Evolutionary conservation across 2,888 invertebrate species (phyloP), one percentile per base, ranked within the genome.

Genomic region (Seira ritae): DNA sequence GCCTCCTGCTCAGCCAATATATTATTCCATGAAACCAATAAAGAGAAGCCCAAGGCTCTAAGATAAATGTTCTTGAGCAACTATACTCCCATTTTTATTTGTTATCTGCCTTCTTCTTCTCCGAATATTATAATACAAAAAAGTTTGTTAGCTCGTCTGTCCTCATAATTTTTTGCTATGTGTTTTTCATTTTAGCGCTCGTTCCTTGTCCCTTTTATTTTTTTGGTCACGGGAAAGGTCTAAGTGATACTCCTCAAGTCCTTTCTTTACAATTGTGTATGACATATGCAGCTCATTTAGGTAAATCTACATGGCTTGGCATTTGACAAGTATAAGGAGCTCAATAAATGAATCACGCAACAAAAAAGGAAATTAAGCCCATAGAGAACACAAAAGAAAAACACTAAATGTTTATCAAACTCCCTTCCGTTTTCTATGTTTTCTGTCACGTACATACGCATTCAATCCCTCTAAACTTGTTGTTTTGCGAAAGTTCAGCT

Each of bases 1-100:
- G n/a, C 60, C 60, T 60, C 60, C 60, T 60, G 15, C 15, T 3
- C 60, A 60, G 17, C 60, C 60, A n/a, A 60, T n/a, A 60, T n/a
- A 60, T 60, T 60, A 60, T 60, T 60, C 60, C 60, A 60, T 60
- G 60, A 60, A 60, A 60, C 60, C 60, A 60, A 60, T 60, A 60
- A 60, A 60, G 60, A 60, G 15, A 4, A 8, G 60, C n/a, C 17
- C 15, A 60, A 60, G 17, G n/a, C 60, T 60, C 60, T 60, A 15
- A 60, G n/a, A 60, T 60, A 60, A 60, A 60, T 60, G 60, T 60
- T 15, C 15, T 60, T 12, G 60, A 60, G 15, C n/a, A 60, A 60
- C 60, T 60, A 10, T 60, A 6, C 12, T 60, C n/a, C 60, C 17
- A 10, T 60, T 60, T n/a, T n/a, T n/a, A n/a, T 42, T 42, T 3